Percentiles rank a stretch among this genome's conserved stretches.
Conservation (phyloP, 2,113 vertebrate genomes). For the Cryptotis parvus region DNA sequence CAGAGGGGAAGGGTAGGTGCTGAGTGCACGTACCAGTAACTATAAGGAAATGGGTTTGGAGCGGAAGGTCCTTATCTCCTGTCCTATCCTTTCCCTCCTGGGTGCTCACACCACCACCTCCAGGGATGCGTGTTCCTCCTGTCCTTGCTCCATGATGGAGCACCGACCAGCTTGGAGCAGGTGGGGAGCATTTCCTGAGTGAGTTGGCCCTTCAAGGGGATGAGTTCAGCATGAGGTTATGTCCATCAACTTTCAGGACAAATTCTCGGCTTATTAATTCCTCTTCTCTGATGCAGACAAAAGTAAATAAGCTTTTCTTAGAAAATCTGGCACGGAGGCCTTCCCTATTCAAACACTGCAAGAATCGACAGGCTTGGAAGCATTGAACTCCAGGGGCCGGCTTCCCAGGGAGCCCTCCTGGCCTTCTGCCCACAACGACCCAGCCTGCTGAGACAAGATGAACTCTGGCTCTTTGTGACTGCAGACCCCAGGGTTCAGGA, state of each 20-base stretch:
- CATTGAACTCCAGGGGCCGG: neutral
- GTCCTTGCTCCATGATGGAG: neutral
- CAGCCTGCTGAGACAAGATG: neutral
- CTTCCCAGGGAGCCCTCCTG: conserved; percentile 19
- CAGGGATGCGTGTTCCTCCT: fast-evolving
- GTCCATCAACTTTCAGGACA: conserved; percentile 59
- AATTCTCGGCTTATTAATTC: conserved; percentile 65
- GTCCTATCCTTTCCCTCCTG: neutral
- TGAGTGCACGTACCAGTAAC: neutral
- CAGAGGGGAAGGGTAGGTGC: neutral
- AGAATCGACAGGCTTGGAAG: neutral
- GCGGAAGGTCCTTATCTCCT: neutral
- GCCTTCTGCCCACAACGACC: conserved; percentile 2
- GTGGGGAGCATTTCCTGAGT: neutral
- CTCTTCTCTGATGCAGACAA: conserved; percentile 46
- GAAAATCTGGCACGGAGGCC: neutral
- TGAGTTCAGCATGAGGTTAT: conserved; percentile 66
- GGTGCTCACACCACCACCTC: neutral
- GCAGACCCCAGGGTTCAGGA: neutral
- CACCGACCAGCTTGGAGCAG: neutral
- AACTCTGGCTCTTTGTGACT: neutral
- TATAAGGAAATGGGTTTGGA: neutral
- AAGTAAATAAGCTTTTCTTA: conserved; percentile 72
- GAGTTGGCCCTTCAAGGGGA: conserved; percentile 21
- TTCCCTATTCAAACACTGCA: neutral